phyloP scores from a whole-genome alignment of 2,113 vertebrate species.

The Aviceda subcristata region DNA sequence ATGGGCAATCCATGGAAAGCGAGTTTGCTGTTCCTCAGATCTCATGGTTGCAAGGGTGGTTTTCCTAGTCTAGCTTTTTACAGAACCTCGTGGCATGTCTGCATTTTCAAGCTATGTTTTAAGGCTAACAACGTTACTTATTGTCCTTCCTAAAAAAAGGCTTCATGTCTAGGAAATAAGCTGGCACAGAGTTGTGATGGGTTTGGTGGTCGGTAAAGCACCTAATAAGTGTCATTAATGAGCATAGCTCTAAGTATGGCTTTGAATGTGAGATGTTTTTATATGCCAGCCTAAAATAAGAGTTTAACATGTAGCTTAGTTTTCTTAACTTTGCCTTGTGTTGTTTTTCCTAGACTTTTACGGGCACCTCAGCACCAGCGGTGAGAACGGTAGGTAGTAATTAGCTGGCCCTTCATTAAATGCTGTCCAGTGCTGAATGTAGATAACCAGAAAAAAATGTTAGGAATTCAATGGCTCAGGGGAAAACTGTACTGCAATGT shows the following conservation, averaged over 20 bases:
- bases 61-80: background rate
- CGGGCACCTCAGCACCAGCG: conserved; percentile 25
- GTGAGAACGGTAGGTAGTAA: conserved; percentile 62
- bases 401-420: conserved; percentile 36
- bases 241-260: background rate
- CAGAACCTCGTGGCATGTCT: background rate
- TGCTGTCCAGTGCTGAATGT: conserved; percentile 32
- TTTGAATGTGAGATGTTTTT: background rate
- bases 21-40: background rate
- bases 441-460: conserved; percentile 18
- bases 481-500: background rate
- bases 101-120: background rate
- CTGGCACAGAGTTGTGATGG: background rate
- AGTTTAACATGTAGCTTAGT: background rate
- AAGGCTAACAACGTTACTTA: accelerated
- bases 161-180: background rate
- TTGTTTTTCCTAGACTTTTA: conserved; percentile 63
- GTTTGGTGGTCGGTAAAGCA: background rate
- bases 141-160: background rate
- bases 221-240: background rate
- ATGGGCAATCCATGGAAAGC: accelerated
- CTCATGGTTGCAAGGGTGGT: background rate
- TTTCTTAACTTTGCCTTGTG: conserved; percentile 46
- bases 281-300: background rate
- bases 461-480: conserved; percentile 25